A percentile compares a stretch with the other conserved stretches of the same genome.
Evolutionary conservation across 2,888 invertebrate species (phyloP).

Genomic region (Deroplatys truncata): DNA sequence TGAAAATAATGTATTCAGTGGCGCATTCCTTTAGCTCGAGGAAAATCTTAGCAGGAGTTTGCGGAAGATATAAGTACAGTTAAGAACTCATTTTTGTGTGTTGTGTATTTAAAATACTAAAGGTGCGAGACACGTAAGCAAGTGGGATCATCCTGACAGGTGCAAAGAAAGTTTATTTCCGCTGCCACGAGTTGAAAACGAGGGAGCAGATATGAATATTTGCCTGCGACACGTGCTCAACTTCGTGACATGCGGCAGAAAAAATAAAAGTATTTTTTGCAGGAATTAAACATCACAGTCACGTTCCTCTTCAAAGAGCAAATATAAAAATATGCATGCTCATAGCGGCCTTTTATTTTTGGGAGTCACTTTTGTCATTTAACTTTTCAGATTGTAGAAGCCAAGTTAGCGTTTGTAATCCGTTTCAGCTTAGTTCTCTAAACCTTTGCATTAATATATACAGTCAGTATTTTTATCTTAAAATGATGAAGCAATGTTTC

Average conservation of each 20-base stretch:
- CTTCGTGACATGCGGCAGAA: not conserved
- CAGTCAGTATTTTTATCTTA: no score
- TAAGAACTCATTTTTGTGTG: not conserved
- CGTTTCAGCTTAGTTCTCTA: not conserved
- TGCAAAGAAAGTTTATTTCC: not conserved
- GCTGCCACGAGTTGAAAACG: not conserved
- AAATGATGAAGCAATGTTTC: no score
- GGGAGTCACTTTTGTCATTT: not conserved
- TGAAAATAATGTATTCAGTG: no score
- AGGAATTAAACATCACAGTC: not conserved
- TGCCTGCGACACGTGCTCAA: not conserved
- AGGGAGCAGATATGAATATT: not conserved
- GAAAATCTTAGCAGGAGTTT: no score
- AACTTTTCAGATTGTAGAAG: not conserved
- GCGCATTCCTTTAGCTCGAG: no score
- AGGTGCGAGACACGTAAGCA: not conserved
- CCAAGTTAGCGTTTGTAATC: not conserved
- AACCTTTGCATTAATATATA: not conserved
- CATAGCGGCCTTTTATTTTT: not conserved
- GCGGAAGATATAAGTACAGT: no score
- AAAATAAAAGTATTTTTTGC: not conserved
- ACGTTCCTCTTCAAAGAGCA: not conserved
- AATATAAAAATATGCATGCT: not conserved
- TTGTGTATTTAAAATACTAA: not conserved
- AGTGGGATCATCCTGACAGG: not conserved